Evolutionary conservation across 1,140 invertebrate genomes (phyloP).

Genomic region (Periplaneta americana): DNA sequence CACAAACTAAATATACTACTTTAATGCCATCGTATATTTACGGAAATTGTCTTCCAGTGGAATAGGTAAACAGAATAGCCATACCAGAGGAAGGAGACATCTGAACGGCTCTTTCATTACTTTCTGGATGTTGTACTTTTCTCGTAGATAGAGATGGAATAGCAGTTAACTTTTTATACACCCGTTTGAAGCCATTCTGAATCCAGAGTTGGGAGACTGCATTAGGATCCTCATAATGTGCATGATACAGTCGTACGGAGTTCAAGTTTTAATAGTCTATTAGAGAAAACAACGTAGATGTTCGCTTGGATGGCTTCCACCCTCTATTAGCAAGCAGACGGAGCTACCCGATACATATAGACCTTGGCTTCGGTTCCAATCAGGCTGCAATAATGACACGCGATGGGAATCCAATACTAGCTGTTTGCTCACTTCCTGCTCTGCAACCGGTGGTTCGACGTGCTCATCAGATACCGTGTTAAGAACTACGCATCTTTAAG

Average conservation of each 20-base stretch:
- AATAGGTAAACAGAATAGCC: no score
- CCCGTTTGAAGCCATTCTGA: background rate
- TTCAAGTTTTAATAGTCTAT: background rate
- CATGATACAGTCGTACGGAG: background rate
- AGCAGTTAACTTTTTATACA: background rate
- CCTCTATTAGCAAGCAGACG: background rate
- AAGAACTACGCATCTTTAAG: no score
- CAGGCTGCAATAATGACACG: background rate
- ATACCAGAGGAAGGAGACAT: no score
- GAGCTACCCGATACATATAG: background rate
- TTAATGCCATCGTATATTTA: no score
- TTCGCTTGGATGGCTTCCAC: background rate
- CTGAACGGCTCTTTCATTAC: no score
- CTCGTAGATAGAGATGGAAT: no score
- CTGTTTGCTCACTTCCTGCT: no score
- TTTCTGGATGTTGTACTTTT: no score
- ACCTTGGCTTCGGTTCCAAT: background rate
- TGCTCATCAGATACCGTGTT: no score
- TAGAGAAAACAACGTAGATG: background rate
- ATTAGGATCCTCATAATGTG: background rate
- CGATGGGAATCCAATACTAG: background rate
- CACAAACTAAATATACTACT: no score
- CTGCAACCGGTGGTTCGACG: no score
- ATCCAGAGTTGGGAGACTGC: background rate
- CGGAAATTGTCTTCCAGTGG: no score